A percentile compares a stretch with the other conserved stretches of the same genome.
Evolutionary conservation across 1,140 invertebrate genomes (phyloP).

Genomic region (Eupristina koningsbergeri): DNA sequence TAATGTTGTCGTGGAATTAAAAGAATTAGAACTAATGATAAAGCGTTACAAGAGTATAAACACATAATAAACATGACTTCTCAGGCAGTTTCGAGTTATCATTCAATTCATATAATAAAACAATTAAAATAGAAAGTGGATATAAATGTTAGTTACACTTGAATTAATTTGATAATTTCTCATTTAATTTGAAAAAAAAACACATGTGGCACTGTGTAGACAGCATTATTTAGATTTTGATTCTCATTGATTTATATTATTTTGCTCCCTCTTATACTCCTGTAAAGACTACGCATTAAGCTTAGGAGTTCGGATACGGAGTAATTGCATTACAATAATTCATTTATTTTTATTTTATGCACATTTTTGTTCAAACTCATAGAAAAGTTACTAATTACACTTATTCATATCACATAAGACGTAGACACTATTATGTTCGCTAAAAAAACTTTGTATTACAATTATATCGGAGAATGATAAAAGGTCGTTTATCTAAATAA

Average conservation of each 20-base stretch:
- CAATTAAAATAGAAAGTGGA: neutral
- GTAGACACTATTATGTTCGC: constrained; percentile 48
- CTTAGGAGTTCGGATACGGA: constrained; percentile 54
- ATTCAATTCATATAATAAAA: neutral
- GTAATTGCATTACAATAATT: constrained; percentile 53
- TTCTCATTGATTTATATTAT: constrained; percentile 40
- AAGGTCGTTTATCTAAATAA: constrained; percentile 47
- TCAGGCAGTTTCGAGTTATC: neutral
- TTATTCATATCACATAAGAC: constrained; percentile 57
- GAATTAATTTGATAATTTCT: constrained; percentile 11
- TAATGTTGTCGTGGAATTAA: neutral
- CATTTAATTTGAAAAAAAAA: constrained; percentile 44
- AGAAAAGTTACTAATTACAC: constrained; percentile 58
- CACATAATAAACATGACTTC: neutral
- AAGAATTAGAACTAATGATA: neutral
- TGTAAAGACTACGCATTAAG: constrained; percentile 55
- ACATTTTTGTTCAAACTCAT: constrained; percentile 59
- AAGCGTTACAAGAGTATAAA: neutral
- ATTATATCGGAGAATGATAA: constrained; percentile 41
- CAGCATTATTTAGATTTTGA: constrained; percentile 27
- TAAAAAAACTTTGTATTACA: constrained; percentile 31
- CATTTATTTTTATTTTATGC: constrained; percentile 44
- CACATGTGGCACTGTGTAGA: constrained; percentile 37
- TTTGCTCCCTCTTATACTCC: constrained; percentile 9
- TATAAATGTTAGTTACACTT: constrained; percentile 25